phyloP scores from a whole-genome alignment of 2,113 vertebrate genomes.

The Zosterops japonicus region DNA sequence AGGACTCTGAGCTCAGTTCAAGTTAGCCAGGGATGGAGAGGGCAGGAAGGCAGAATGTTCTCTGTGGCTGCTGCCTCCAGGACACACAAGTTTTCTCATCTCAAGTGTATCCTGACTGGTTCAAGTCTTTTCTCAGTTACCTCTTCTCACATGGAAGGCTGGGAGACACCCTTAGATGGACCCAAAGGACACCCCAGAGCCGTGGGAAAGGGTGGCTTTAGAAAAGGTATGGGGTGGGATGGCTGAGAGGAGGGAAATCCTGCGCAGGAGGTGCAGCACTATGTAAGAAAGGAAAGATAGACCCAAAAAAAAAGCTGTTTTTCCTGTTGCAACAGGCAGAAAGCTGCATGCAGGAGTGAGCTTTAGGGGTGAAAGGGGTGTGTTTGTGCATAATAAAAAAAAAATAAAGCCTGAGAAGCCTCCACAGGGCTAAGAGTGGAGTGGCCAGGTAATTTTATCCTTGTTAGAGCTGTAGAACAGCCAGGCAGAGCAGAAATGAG shows the following conservation, averaged over 20 bases:
- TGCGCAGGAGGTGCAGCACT: neutral
- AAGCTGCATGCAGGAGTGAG: neutral
- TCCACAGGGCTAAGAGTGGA: neutral
- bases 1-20: neutral
- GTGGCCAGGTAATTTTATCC: neutral
- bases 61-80: neutral
- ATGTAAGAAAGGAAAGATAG: neutral
- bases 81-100: neutral
- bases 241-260: neutral
- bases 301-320: neutral
- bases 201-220: neutral
- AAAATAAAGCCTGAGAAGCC: accelerated
- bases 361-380: neutral
- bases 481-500: neutral
- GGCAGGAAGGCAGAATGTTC: neutral
- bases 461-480: neutral
- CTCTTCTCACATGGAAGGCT: neutral
- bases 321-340: neutral
- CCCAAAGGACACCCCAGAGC: neutral
- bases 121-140: neutral
- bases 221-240: neutral
- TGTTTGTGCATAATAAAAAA: neutral
- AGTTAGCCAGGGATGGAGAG: too few species aligned
- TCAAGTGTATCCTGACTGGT: neutral
- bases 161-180: neutral